Percentiles rank a stretch among this genome's conserved stretches.
Evolutionary conservation across 2,113 vertebrate species (phyloP).

Genomic region (Marcusenius ussheri): DNA sequence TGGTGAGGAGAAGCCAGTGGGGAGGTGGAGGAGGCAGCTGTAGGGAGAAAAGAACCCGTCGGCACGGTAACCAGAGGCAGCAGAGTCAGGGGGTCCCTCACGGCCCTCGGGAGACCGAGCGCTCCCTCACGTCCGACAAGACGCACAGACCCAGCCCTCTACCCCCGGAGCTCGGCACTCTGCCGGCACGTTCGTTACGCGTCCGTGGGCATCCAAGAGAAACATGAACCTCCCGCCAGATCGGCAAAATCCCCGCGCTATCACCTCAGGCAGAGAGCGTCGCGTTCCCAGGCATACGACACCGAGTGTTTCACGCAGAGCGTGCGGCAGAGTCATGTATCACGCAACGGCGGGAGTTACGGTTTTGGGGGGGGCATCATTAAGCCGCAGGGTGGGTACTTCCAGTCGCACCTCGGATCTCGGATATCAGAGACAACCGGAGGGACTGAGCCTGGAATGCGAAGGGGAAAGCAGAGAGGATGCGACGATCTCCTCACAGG

Average conservation of each 20-base stretch:
- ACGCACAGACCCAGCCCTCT: neutral
- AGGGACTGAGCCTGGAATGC: slow-evolving; percentile 31
- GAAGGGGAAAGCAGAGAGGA: slow-evolving; percentile 41
- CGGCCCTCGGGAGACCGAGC: neutral
- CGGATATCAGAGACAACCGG: slow-evolving; percentile 12
- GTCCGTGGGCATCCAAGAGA: neutral
- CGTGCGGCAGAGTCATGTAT: neutral
- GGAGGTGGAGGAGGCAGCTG: slow-evolving; percentile 60
- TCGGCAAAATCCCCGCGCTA: neutral
- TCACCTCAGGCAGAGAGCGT: neutral
- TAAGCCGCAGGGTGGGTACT: neutral
- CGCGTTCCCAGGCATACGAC: neutral
- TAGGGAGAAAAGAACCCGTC: neutral
- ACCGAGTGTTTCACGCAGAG: neutral
- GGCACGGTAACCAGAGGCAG: neutral
- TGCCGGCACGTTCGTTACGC: neutral
- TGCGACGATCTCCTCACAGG: slow-evolving; percentile 30
- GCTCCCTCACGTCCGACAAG: neutral
- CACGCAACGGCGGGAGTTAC: neutral
- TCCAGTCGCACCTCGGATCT: slow-evolving; percentile 30
- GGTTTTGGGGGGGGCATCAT: neutral
- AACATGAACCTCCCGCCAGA: neutral
- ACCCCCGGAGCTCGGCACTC: neutral
- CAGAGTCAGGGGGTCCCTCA: neutral
- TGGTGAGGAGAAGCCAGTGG: slow-evolving; percentile 66